A percentile compares a stretch with the other conserved stretches of the same genome.
These are phyloP conservation scores for Girardia tigrina DNA, from an alignment of 2,888 invertebrate species.

Conservation along the genomic window DNA sequence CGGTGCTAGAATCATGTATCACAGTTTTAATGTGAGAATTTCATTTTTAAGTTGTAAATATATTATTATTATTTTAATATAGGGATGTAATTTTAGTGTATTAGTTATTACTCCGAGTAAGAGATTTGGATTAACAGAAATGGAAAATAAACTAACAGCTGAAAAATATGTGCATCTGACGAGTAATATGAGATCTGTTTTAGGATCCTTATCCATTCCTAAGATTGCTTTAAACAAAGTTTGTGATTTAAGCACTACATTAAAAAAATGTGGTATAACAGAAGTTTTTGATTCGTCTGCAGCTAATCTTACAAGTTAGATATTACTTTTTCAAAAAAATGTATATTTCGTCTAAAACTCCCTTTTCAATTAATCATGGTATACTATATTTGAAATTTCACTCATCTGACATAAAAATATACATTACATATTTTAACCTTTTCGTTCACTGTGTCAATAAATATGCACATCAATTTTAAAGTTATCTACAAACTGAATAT, in stretches of 20 bases:
- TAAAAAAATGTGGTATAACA: background rate
- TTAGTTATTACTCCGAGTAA: background rate
- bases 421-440: too few relatives aligned
- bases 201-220: background rate
- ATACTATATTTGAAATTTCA: too few relatives aligned
- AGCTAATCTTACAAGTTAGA: too few relatives aligned
- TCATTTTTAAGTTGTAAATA: too few relatives aligned
- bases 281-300: background rate
- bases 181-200: background rate
- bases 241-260: background rate
- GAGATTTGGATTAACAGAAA: background rate
- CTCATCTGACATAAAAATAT: too few relatives aligned
- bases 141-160: background rate
- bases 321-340: too few relatives aligned
- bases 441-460: too few relatives aligned
- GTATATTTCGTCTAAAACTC: too few relatives aligned
- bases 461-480: too few relatives aligned
- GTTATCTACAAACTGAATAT: too few relatives aligned
- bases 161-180: slow-evolving; percentile 5
- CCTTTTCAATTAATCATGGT: too few relatives aligned
- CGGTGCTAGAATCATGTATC: background rate
- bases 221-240: background rate
- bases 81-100: background rate
- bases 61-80: background rate
- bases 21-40: background rate